A percentile compares a stretch with the other conserved stretches of the same genome.
These are phyloP conservation scores for Drosophila tripunctata DNA, from an alignment of 2,888 invertebrate species.

Conservation along the genomic window DNA sequence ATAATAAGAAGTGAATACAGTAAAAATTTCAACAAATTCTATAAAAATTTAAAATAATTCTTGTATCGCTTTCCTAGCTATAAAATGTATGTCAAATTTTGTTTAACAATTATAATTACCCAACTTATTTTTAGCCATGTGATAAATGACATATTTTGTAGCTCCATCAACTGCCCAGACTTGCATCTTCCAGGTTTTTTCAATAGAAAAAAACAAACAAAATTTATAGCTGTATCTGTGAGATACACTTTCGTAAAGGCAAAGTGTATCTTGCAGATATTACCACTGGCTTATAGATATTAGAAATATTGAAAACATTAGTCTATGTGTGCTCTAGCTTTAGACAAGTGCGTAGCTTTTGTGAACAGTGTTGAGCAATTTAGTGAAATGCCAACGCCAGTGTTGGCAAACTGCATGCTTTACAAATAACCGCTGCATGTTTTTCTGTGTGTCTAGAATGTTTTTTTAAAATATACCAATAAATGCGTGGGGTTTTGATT, in stretches of 20 bases:
- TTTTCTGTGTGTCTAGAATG: slow-evolving; percentile 54
- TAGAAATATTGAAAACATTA: slow-evolving; percentile 23
- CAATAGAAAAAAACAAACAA: slow-evolving; percentile 43
- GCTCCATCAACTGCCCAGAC: slow-evolving; percentile 84
- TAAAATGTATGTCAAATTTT: no score
- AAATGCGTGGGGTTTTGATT: slow-evolving; percentile 62
- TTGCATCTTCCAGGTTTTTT: slow-evolving; percentile 83
- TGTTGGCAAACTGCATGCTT: slow-evolving; percentile 71
- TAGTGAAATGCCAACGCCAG: slow-evolving; percentile 35
- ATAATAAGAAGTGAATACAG: no score
- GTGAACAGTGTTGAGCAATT: slow-evolving; percentile 65
- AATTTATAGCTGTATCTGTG: slow-evolving; percentile 48
- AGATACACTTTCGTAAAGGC: slow-evolving; percentile 50
- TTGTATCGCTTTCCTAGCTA: no score
- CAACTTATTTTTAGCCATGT: slow-evolving; percentile 11
- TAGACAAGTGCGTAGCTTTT: slow-evolving; percentile 63
- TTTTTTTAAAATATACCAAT: slow-evolving; percentile 65
- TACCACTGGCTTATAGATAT: slow-evolving; percentile 42
- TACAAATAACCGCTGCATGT: slow-evolving; percentile 60
- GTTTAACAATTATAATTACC: no score
- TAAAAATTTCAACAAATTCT: no score
- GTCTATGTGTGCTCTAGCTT: slow-evolving; percentile 54
- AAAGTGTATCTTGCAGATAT: slow-evolving; percentile 60
- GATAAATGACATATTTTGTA: slow-evolving; percentile 70
- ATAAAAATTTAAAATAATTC: no score